phyloP scores from a whole-genome alignment of 2,113 vertebrate genomes.

The Trichomycterus rosablanca region DNA sequence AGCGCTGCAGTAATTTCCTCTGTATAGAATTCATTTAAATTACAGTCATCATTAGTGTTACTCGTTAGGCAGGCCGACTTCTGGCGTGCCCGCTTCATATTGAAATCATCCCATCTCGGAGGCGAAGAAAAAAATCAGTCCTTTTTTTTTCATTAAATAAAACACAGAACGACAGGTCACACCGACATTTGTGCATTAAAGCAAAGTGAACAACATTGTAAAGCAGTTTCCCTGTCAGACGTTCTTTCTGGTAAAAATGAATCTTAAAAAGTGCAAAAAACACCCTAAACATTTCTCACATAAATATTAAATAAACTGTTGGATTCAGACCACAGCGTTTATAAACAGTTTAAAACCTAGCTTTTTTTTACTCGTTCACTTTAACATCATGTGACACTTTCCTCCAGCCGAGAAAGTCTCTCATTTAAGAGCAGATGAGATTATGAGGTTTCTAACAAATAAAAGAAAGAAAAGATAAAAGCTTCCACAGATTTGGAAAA shows the following conservation, averaged over 20 bases:
- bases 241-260: constrained; percentile 69
- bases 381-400: constrained; percentile 49
- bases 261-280: constrained; percentile 77
- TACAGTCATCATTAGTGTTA: constrained; percentile 73
- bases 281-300: constrained; percentile 74
- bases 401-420: constrained; percentile 37
- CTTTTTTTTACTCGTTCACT: constrained; percentile 68
- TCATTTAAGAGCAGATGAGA: constrained; percentile 35
- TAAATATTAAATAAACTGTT: constrained; percentile 81
- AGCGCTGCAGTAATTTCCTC: constrained; percentile 57
- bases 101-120: constrained; percentile 62
- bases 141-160: constrained; percentile 73
- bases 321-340: constrained; percentile 69
- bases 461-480: too few relatives aligned
- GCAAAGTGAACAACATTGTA: constrained; percentile 72
- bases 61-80: constrained; percentile 42
- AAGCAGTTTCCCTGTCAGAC: constrained; percentile 76
- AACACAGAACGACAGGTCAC: constrained; percentile 73
- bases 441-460: constrained; percentile 39
- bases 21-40: constrained; percentile 66
- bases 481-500: constrained; percentile 30
- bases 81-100: constrained; percentile 47
- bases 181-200: constrained; percentile 76
- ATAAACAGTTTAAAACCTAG: constrained; percentile 58
- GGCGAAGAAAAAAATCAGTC: constrained; percentile 67